Percentiles rank a stretch among this genome's conserved stretches.
Conservation (phyloP, 1,140 invertebrate species). For the Hesperophylax magnus region DNA sequence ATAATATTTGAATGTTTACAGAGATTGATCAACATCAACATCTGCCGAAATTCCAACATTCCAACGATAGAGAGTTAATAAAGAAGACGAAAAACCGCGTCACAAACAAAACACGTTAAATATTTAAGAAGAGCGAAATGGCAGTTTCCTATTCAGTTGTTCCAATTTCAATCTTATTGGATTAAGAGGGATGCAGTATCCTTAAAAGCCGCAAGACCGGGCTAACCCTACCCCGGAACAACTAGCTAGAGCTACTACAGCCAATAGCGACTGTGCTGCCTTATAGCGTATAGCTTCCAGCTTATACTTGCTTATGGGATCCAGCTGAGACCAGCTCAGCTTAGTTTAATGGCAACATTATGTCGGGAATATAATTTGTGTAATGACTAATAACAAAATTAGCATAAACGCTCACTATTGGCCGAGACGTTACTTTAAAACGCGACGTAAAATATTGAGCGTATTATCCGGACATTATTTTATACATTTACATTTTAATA, state of each 20-base stretch:
- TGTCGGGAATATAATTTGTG: slow-evolving; percentile 31
- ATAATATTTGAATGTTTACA: no score
- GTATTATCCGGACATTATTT: slow-evolving; percentile 20
- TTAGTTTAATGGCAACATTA: slow-evolving; percentile 53
- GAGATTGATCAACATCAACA: no score
- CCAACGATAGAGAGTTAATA: no score
- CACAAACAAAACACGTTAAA: no score
- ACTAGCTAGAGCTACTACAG: no score
- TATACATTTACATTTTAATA: slow-evolving; percentile 26
- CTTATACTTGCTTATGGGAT: slow-evolving; percentile 10
- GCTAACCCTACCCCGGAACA: background rate
- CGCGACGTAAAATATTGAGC: slow-evolving; percentile 28
- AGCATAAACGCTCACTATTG: slow-evolving; percentile 40
- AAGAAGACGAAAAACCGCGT: no score
- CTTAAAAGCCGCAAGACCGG: slow-evolving; percentile 48
- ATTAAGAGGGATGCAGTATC: slow-evolving; percentile 50
- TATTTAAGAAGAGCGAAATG: no score
- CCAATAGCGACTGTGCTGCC: no score
- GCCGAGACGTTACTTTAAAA: slow-evolving; percentile 20
- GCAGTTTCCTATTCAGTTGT: background rate
- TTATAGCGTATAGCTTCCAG: no score
- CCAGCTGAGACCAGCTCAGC: slow-evolving; percentile 50
- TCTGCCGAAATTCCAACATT: no score
- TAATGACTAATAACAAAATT: slow-evolving; percentile 46
- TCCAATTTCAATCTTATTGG: slow-evolving; percentile 44